Evolutionary conservation across 2,888 invertebrate species (phyloP).

Genomic region (Steinernema carpocapsae): DNA sequence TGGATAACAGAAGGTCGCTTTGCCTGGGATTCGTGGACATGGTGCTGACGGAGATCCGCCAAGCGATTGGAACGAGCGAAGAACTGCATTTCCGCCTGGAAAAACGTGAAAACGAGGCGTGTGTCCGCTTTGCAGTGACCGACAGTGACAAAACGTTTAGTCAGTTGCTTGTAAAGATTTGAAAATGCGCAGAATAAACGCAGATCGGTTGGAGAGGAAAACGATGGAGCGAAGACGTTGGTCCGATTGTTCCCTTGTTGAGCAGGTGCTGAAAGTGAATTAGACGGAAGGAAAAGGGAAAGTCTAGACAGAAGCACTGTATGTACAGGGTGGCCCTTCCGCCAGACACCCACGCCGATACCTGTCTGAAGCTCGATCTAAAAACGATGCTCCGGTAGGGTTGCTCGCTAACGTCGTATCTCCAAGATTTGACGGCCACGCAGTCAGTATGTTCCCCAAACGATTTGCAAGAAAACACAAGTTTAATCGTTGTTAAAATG

Average conservation of each 20-base stretch:
- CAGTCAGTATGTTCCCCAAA: too few species aligned
- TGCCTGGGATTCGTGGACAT: background rate
- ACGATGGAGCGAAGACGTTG: too few species aligned
- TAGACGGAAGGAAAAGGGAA: background rate
- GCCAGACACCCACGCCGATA: too few species aligned
- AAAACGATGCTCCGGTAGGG: too few species aligned
- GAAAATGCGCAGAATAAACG: background rate
- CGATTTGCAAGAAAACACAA: too few species aligned
- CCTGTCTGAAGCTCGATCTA: too few species aligned
- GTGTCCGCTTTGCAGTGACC: background rate
- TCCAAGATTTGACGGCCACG: too few species aligned
- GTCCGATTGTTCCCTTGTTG: too few species aligned
- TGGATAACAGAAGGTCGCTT: background rate
- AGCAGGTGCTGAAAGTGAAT: too few species aligned
- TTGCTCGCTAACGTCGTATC: too few species aligned
- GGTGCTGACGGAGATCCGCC: background rate
- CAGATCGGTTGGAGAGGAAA: background rate
- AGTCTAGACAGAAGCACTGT: background rate
- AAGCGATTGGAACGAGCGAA: conserved; percentile 3
- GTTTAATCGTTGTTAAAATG: too few species aligned
- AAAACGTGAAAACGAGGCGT: background rate
- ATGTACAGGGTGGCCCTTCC: too few species aligned
- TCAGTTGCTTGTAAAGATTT: background rate
- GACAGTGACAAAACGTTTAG: background rate
- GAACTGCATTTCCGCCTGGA: conserved; percentile 22